These are phyloP conservation scores for Aphelocoma californica DNA, from an alignment of 2,797 vertebrate genomes.

Conservation along the genomic window DNA sequence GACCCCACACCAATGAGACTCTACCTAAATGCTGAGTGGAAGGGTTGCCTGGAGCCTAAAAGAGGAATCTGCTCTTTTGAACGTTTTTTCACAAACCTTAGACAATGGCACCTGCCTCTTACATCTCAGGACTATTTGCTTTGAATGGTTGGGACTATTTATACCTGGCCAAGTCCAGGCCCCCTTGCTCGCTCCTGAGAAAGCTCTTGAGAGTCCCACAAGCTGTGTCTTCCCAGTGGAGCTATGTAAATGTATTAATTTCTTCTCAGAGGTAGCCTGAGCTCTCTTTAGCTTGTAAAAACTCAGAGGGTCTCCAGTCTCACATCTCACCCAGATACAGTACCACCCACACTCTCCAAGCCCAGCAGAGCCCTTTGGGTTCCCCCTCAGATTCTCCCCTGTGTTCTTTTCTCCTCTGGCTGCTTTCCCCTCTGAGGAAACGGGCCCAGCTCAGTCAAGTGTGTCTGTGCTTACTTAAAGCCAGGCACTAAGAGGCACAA, in stretches of 20 bases:
- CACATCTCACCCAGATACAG: neutral
- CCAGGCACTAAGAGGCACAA: neutral
- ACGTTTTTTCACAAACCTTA: neutral
- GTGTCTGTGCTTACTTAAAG: neutral
- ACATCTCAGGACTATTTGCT: neutral
- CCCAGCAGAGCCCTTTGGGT: neutral
- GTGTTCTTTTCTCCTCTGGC: too few species aligned
- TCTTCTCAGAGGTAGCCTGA: neutral
- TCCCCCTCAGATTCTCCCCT: neutral
- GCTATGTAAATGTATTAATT: neutral
- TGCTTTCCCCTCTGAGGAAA: neutral
- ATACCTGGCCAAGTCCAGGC: neutral
- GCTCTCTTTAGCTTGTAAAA: neutral
- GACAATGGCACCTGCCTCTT: neutral
- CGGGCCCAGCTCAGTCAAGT: neutral
- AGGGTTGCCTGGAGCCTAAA: neutral
- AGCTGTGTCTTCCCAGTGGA: neutral
- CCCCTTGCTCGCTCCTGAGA: neutral
- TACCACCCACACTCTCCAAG: neutral
- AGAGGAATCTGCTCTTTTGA: neutral
- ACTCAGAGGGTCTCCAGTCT: neutral
- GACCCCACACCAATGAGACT: neutral
- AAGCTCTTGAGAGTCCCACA: neutral
- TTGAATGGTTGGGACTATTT: neutral
- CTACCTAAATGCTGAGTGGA: neutral